Evolutionary conservation across 2,888 invertebrate genomes (phyloP), one percentile per base, ranked within the genome.

Genomic region (Diaprepes abbreviatus): DNA sequence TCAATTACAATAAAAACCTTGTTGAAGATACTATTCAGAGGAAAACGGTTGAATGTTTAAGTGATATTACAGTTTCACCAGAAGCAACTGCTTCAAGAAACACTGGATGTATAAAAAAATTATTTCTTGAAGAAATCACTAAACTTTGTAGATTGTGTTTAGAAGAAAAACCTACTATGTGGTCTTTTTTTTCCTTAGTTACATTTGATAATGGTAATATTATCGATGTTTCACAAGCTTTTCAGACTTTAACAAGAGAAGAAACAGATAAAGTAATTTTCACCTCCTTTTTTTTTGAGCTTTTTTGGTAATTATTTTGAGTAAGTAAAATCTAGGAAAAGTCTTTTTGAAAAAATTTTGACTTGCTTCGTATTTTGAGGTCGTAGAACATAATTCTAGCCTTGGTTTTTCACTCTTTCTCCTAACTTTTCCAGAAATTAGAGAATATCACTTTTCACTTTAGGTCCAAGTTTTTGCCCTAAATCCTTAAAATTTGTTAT

Each of bases 101-200:
- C 1, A n/a, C 4, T 12, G 28, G 12, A 24, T 12, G 7, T 6
- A 9, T 1, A 3, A 12, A 12, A 28, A 28, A 7, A 14, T 12
- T 50, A 28, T 28, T 2, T 5, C 28, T 21, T 28, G 48, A 50
- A 50, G 28, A 24, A 7, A 2, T 50, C 28, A 1, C 9, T 10
- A 50, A 14, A 14, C 7, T 50, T 1, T 60, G 60, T 21, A 45
- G 60, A 5, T 60, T 60, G 12, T 60, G 60, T 48, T 36, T 60
- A 24, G 60, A 48, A 36, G 33, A 48, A 12, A 35, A 35, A 31
- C 5, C 17, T 6, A 21, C 16, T 1, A 60, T 35, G 48, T 45
- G 45, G 45, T 10, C 17, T 7, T 48, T 60, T n/a, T 31, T 33
- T 24, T 60, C 60, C n/a, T 12, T 48, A 12, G 12, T 60, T 48